Base-by-base conservation (phyloP, 2,113 vertebrate genomes). In the Myotis brandtii region DNA sequence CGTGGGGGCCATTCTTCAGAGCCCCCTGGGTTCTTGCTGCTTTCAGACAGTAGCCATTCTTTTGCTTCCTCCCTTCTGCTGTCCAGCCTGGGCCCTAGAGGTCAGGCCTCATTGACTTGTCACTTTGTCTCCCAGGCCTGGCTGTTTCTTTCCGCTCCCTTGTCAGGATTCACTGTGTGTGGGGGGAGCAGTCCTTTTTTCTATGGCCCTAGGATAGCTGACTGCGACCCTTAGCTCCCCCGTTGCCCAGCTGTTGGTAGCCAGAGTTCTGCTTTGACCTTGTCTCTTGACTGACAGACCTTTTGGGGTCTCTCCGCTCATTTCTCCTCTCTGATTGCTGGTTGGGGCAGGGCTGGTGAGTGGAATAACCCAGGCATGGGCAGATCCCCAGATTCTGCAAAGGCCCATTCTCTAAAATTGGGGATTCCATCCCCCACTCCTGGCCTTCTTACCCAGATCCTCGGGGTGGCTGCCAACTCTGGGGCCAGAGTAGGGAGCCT, bases 401-500 rank as follows among this genome's bases (percentile, higher is more conserved):
- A 86, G 83, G 77, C 75, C 69, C 21, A 1, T 69, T 93, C 72
- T 95, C 21, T 75, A 62, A 91, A 83, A 52, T 14, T 66, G 82
- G 80, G 92, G 77, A 62, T 48, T 83, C 96, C 93, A 89, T 84
- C 96, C 96, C 82, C 96, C 93, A 59, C 21, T 32, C 32, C 8
- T 81, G 95, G 90, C 72, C 52, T 67, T 64, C 92, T 95, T 94
- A 87, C 90, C 84, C 77, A 95, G 96, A 95, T 97, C 87, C 67
- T 95, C 76, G 94, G 96, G 20, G 76, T 82, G 46, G 84, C 92
- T 95, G 96, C 96, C 97, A 97, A 94, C 85, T 97, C 46, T 90
- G 84, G 81, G 87, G 96, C 96, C 96, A 62, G 88, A 92, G 32
- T 27, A 46, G 77, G 96, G 95, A 97, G 94, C 72, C 64, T 93